Base-by-base conservation (phyloP, 2,797 vertebrate genomes). In the Malacoraja senta region DNA sequence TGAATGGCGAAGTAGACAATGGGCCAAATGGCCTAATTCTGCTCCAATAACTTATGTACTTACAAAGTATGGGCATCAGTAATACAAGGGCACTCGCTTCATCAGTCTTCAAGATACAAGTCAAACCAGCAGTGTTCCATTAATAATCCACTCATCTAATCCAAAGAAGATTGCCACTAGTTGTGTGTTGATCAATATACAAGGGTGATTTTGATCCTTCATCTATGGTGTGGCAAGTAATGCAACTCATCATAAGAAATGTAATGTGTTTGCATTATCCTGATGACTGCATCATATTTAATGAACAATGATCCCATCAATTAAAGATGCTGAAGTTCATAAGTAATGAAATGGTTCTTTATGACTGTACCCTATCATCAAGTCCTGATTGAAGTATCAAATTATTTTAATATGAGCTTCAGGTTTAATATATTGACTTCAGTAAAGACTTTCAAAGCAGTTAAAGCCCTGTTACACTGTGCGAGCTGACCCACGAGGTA, bases 361-460 rank as follows among this genome's bases (percentile, higher is more conserved):
- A 58, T 29, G 61, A 53, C 58, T 86, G 10, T 61, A 15, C 7
- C 61, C 7, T n/a, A 58, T 26, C 10, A 58, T 86, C 24, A 61
- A 86, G n/a, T 86, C 83, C 53, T 86, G 24, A 26, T 84, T 29
- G 81, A 58, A 24, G 81, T 10, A 84, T 84, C 10, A 61, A 61
- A 29, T 29, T 29, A 53, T 84, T 84, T 58, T 86, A 29, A 65
- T n/a, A 15, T 65, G 29, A 86, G 15, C n/a, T 58, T n/a, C n/a
- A 86, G 53, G 83, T 86, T 86, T 86, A 53, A 86, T 32, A 65
- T 63, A n/a, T 61, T 63, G 58, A 58, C 58, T 86, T 86, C 61
- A 65, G 58, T 29, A 63, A 17, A 12, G 26, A 84, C 81, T 61
- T 61, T 24, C 53, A 84, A 26, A 53, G 44, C 81, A 84, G 58